Evolutionary conservation across 2,888 invertebrate genomes (phyloP), one percentile per base, ranked within the genome.

Genomic region (Plutella xylostella): DNA sequence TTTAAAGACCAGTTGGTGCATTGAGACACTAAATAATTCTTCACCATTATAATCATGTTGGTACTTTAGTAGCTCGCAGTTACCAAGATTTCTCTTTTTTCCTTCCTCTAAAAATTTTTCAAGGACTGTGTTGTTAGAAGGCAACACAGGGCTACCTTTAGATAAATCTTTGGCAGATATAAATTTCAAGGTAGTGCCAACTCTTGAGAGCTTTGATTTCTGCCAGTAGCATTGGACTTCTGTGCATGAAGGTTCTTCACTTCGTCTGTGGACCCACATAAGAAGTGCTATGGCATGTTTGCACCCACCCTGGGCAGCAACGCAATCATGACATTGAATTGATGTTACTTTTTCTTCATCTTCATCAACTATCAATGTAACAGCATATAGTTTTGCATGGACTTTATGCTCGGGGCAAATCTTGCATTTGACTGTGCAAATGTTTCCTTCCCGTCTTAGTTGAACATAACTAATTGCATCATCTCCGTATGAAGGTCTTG

Each of bases 231-330:
- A 64, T 41, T 54, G 43, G 0, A 53, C 30, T 1, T 45, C 20
- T 17, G 60, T 63, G 31, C 55, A 56, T 0, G 64, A 55, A 14
- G 58, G 62, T 7, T 66, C 60, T 19, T 65, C 62, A 51, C 63
- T 64, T 4, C 62, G 22, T 1, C 63, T 49, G 52, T 63, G 61
- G 4, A 58, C 44, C 61, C 61, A 63, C 61, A 63, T 57, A 0
- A 63, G 18, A 9, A 61, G 56, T 5, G 62, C 62, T 31, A 63
- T 44, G 0, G 60, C 56, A 51, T 63, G 62, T 43, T 66, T 63
- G 34, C 63, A 64, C 1, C 60, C 60, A 4, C 60, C 61, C 33
- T 52, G 37, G 1, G 55, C 25, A 25, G 25, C 25, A 7, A 25
- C 25, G 5, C 25, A 25, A 25, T 25, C 25, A 9, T 25, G 25